Percentiles rank a stretch among this genome's conserved stretches.
Conservation (phyloP, 2,113 vertebrate species). For the Camelus bactrianus region DNA sequence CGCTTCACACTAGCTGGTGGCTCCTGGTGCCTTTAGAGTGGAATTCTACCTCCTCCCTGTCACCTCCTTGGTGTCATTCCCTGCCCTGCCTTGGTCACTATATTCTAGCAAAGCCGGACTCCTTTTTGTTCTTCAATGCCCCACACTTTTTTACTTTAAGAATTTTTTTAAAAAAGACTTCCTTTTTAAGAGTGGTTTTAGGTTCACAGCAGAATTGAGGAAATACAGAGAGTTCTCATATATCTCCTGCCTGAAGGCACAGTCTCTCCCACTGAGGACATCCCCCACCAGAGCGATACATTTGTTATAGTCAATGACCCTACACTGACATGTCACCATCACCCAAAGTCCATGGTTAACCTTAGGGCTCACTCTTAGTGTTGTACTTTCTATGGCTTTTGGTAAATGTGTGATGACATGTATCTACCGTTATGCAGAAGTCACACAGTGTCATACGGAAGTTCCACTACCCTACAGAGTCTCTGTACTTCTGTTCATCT, state of each 20-base stretch:
- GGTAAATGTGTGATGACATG: not conserved
- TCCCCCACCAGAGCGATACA: fast-evolving
- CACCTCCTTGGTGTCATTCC: not conserved
- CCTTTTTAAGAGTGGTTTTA: not conserved
- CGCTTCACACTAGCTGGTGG: not conserved
- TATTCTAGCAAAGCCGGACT: not conserved
- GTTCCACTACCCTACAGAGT: not conserved
- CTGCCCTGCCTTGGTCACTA: not conserved
- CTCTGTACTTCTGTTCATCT: not conserved
- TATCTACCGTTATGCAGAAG: too few relatives aligned
- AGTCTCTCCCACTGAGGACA: too few relatives aligned
- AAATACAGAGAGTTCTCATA: not conserved
- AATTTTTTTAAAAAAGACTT: not conserved
- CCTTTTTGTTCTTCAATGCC: not conserved
- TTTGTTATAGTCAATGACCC: not conserved
- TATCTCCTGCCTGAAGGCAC: too few relatives aligned
- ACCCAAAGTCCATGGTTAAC: not conserved
- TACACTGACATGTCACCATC: fast-evolving
- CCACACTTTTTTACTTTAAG: not conserved
- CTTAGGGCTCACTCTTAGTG: not conserved
- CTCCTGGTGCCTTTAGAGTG: not conserved
- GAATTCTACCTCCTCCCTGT: not conserved
- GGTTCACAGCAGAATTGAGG: not conserved
- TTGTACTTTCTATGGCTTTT: not conserved
- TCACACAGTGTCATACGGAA: not conserved